These are phyloP conservation scores for Labeo catla DNA, from an alignment of 2,113 vertebrate genomes.

Conservation along the genomic window DNA sequence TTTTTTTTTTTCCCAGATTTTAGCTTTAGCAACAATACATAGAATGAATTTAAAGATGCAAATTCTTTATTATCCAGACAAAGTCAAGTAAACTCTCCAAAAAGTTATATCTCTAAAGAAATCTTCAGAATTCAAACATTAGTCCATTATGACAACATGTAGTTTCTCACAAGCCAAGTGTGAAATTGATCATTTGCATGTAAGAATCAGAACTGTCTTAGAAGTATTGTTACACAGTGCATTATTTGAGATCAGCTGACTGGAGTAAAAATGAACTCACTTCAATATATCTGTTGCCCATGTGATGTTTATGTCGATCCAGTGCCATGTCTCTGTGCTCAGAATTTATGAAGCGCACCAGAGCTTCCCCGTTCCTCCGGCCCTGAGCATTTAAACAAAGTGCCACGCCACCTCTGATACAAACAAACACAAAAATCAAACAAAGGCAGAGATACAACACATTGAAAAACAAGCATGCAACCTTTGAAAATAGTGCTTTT, in stretches of 20 bases:
- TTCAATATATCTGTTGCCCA: conserved; percentile 97
- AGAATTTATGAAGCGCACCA: conserved; percentile 88
- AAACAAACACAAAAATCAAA: conserved; percentile 32
- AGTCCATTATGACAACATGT: not conserved
- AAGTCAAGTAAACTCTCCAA: not conserved
- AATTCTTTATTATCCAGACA: not conserved
- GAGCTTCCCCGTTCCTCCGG: conserved; percentile 91
- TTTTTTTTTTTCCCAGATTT: not conserved
- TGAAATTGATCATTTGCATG: not conserved
- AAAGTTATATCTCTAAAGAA: not conserved
- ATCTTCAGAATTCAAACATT: not conserved
- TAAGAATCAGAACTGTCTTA: not conserved
- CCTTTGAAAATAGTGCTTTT: not conserved
- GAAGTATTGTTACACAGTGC: not conserved
- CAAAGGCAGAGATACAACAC: conserved; percentile 5
- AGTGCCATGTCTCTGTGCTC: conserved; percentile 94
- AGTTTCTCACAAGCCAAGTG: not conserved
- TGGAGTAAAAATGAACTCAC: conserved; percentile 65
- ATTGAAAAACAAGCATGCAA: not conserved
- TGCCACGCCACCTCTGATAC: conserved; percentile 89
- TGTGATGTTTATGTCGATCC: conserved; percentile 96
- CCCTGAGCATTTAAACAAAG: conserved; percentile 96
- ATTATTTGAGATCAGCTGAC: not conserved
- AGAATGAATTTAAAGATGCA: not conserved
- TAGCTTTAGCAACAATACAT: not conserved